A percentile compares a stretch with the other conserved stretches of the same genome.
phyloP scores from a whole-genome alignment of 53 echinoderm and acorn worm species.

The Crossaster papposus region DNA sequence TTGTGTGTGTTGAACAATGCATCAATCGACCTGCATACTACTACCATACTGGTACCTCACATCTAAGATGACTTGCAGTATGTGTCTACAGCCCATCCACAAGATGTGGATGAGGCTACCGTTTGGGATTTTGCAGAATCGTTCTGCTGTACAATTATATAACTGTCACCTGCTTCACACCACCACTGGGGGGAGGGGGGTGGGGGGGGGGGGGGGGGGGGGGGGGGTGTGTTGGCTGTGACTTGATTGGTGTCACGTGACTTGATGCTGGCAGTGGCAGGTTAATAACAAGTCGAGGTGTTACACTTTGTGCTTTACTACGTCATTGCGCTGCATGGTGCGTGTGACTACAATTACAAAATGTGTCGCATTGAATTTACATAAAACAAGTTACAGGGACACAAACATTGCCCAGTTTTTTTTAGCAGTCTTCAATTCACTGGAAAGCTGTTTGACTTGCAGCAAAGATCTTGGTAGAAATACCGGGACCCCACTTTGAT shows the following conservation, averaged over 20 bases:
- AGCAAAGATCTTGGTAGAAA: too few species aligned
- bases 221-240: too few species aligned
- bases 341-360: not conserved
- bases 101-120: not conserved
- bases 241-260: too few species aligned
- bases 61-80: not conserved
- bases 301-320: not conserved
- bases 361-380: not conserved
- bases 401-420: too few species aligned
- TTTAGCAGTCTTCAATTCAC: too few species aligned
- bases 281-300: not conserved
- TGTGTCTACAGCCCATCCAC: not conserved
- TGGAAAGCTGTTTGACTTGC: too few species aligned
- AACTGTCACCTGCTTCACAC: conserved; percentile 40
- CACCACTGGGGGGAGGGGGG: conserved; percentile 2
- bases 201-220: not conserved
- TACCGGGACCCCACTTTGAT: too few species aligned
- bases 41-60: not conserved
- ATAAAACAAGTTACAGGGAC: too few species aligned
- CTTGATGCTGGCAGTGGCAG: not conserved
- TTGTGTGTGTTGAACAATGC: too few species aligned
- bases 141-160: conserved; percentile 16
- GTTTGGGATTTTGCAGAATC: not conserved
- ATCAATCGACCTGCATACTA: not conserved
- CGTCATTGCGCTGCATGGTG: not conserved